Conservation (phyloP, 1,140 invertebrate species). For the Neelides sp. region DNA sequence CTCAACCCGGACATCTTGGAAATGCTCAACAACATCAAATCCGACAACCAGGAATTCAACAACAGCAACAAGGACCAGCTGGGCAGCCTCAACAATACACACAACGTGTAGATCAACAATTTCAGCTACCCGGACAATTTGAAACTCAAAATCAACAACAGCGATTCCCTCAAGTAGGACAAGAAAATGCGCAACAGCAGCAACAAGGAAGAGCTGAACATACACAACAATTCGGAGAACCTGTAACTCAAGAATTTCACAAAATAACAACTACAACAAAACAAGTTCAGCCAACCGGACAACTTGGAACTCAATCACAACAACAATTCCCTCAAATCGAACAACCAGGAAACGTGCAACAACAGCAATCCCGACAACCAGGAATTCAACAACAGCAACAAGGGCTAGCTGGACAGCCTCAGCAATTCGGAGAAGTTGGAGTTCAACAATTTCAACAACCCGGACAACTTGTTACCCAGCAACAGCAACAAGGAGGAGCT, state of each 20-base stretch:
- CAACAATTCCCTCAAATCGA: neutral
- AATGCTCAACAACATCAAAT: too few relatives aligned
- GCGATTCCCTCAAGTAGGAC: neutral
- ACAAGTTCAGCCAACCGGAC: neutral
- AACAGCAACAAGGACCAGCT: neutral
- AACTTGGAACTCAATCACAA: neutral
- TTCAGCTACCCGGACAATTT: neutral
- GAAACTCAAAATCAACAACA: neutral
- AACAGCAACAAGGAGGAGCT: too few relatives aligned
- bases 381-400: neutral
- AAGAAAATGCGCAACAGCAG: neutral
- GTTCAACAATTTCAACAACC: neutral
- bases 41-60: neutral
- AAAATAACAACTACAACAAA: too few relatives aligned
- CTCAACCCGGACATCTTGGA: too few relatives aligned
- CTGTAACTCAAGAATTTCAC: too few relatives aligned
- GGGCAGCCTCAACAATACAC: neutral
- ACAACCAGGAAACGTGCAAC: too few relatives aligned
- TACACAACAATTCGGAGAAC: neutral
- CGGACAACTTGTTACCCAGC: neutral
- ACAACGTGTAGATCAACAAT: neutral
- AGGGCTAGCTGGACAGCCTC: neutral
- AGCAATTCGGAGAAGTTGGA: neutral
- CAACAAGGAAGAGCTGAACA: neutral
- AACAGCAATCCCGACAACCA: neutral